phyloP scores from a whole-genome alignment of 2,113 vertebrate genomes.

The Myotis davidii region DNA sequence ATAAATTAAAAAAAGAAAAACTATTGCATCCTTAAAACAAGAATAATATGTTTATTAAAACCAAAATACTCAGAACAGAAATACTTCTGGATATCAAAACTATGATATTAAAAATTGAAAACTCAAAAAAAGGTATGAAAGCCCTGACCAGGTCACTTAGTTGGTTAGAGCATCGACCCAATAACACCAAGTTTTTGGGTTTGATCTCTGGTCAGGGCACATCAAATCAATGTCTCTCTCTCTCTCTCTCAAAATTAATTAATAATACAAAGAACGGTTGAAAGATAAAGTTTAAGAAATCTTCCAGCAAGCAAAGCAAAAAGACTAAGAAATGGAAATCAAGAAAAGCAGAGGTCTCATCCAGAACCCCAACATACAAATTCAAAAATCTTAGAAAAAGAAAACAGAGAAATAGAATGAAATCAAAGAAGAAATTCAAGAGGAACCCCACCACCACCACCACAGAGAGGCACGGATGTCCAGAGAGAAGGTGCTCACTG shows the following conservation, averaged over 20 bases:
- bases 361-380: not conserved
- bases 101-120: not conserved
- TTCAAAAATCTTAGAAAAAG: not conserved
- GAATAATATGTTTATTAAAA: conserved; percentile 1
- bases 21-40: not conserved
- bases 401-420: not conserved
- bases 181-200: too few species aligned
- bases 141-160: not conserved
- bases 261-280: not conserved
- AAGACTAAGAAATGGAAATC: conserved; percentile 14
- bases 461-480: not conserved
- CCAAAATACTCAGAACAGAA: not conserved
- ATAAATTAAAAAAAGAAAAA: too few species aligned
- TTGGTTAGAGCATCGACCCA: not conserved
- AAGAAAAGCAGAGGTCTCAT: not conserved
- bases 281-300: conserved; percentile 44
- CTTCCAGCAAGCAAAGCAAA: conserved; percentile 19
- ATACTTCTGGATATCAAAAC: conserved; percentile 25
- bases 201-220: too few species aligned
- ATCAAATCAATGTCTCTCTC: too few species aligned
- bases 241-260: not conserved
- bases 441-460: not conserved
- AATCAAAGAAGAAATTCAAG: conserved; percentile 17
- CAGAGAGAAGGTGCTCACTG: not conserved
- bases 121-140: not conserved